A percentile compares a stretch with the other conserved stretches of the same genome.
Conservation (phyloP, 2,113 vertebrate species). For the Leptodactylus fuscus region DNA sequence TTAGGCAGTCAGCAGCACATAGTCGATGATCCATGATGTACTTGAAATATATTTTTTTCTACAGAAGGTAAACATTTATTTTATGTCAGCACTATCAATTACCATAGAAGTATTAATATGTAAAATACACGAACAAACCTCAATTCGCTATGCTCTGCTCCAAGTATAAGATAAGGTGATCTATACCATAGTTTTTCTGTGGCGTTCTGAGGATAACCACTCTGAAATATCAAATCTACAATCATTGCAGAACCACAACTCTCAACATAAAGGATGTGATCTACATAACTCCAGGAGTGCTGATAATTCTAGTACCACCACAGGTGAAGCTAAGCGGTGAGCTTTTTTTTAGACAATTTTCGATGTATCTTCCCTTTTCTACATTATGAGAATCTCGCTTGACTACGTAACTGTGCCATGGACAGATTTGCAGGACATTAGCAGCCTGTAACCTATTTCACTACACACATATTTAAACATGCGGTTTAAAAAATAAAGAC, state of each 20-base stretch:
- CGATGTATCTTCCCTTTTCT: neutral
- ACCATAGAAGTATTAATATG: neutral
- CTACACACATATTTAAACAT: too few species aligned
- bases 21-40: neutral
- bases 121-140: neutral
- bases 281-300: neutral
- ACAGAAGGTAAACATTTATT: neutral
- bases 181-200: neutral
- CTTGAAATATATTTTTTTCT: neutral
- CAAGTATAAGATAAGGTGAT: neutral
- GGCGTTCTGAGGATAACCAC: too few species aligned
- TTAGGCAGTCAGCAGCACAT: slow-evolving; percentile 11
- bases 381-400: neutral
- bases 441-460: too few species aligned
- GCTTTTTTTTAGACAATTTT: too few species aligned
- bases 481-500: too few species aligned
- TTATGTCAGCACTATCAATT: neutral
- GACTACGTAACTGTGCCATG: neutral
- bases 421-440: too few species aligned
- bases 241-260: neutral
- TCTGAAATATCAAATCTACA: neutral
- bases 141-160: too few species aligned
- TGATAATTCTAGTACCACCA: neutral
- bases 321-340: neutral
- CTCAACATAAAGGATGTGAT: neutral